phyloP scores from a whole-genome alignment of 2,888 invertebrate genomes.

The Micropterix aruncella region DNA sequence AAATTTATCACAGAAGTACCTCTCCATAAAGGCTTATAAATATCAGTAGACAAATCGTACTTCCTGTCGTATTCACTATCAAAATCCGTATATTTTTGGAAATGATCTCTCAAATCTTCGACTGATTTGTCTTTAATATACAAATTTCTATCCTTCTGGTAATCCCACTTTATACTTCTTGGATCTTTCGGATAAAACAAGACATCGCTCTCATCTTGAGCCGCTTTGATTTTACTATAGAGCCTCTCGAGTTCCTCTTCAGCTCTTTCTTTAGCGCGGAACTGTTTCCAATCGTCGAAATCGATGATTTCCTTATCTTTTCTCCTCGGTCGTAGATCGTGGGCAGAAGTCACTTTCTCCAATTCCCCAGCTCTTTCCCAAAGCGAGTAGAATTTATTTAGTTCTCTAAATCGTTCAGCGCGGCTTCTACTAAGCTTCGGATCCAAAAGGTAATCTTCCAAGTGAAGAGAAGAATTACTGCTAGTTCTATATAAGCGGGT shows the following conservation, averaged over 20 bases:
- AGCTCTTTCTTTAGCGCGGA: conserved; percentile 64
- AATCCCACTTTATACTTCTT: conserved; percentile 63
- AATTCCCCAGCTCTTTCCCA: conserved; percentile 74
- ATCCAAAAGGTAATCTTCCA: conserved; percentile 52
- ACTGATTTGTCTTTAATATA: conserved; percentile 77
- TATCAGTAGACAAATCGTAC: conserved; percentile 41
- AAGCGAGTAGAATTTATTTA: conserved; percentile 74
- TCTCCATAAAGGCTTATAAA: conserved; percentile 71
- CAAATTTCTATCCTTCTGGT: conserved; percentile 59
- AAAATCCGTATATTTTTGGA: conserved; percentile 46
- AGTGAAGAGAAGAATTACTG: conserved; percentile 29
- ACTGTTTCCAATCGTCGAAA: conserved; percentile 76
- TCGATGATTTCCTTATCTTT: conserved; percentile 72
- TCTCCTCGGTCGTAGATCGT: conserved; percentile 54
- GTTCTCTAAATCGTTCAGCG: conserved; percentile 69
- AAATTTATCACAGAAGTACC: conserved; percentile 72
- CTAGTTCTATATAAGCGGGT: conserved; percentile 10
- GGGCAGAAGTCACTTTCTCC: conserved; percentile 59
- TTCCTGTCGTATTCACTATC: conserved; percentile 26
- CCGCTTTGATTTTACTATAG: conserved; percentile 60
- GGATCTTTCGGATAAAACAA: conserved; percentile 65
- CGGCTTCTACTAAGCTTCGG: conserved; percentile 49
- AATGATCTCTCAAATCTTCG: conserved; percentile 68
- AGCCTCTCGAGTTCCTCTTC: conserved; percentile 68
- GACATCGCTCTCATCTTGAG: conserved; percentile 73